Evolutionary conservation across 2,113 vertebrate species (phyloP), one percentile per base, ranked within the genome.

Genomic region (Beaufortia kweichowensis): DNA sequence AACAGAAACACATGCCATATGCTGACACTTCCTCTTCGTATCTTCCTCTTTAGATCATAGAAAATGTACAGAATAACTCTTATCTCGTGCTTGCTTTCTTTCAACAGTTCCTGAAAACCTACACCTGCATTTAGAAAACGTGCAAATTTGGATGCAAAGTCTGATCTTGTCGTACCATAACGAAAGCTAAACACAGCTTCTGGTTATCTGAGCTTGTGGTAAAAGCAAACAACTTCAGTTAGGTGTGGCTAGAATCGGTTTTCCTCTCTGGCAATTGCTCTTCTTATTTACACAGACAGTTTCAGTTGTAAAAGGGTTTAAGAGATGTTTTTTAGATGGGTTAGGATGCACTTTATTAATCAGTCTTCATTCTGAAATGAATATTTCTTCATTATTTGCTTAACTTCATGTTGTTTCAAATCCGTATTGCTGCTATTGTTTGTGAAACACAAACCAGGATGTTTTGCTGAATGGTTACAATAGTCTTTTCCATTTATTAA

Each of bases 1-100:
- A n/a, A 1, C 48, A 53, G n/a, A 17, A n/a, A 50, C 46, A 29
- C 5, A 2, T 11, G 7, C 2, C 3, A 2, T 28, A 10, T 5
- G 29, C 9, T 0, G 19, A 21, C 26, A 67, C 26, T 67, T 67
- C 65, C 65, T 67, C 2, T 67, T 67, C 29, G 17, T 68, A 29
- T 48, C 26, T 67, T 67, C 65, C 65, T 67, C 2, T 67, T 67
- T 31, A 26, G 50, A 29, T 48, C 21, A 28, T 6, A 31, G 46
- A 68, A 53, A 7, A n/a, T 21, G 1, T 3, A 11, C n/a, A 50
- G 48, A n/a, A 19, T 50, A 50, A 3, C 6, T 29, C 9, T 31
- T 21, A 12, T 11, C 21, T 4, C 6, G 4, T 21, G 35, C 62
- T 41, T 41, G 6, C 17, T 53, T 53, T 53, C 15, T 21, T 21